phyloP scores from a whole-genome alignment of 2,797 vertebrate species.

The Ispidina picta region DNA sequence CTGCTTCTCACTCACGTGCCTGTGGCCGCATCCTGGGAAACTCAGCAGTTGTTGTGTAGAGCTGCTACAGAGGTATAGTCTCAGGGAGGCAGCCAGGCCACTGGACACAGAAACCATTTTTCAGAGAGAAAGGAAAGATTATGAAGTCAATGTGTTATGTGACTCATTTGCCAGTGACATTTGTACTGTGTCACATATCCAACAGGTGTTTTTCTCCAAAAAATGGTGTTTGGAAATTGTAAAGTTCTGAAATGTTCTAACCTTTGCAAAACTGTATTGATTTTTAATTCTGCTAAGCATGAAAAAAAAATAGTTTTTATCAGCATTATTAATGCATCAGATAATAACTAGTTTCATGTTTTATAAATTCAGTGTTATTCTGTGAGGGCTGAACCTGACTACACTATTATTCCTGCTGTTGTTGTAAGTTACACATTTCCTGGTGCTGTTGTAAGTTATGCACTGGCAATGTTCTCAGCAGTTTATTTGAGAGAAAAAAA shows the following conservation, averaged over 20 bases:
- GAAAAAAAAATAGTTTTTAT: not conserved
- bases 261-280: slow-evolving; percentile 2
- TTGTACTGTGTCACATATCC: not conserved
- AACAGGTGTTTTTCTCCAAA: not conserved
- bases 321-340: slow-evolving; percentile 6
- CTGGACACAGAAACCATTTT: not conserved
- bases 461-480: slow-evolving; percentile 4
- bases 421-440: not conserved
- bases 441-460: not conserved
- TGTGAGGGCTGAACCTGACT: slow-evolving; percentile 49
- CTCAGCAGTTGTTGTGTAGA: not conserved
- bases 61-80: not conserved
- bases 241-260: not conserved
- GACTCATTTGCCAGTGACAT: not conserved
- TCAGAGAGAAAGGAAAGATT: not conserved
- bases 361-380: slow-evolving; percentile 54
- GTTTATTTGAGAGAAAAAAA: slow-evolving; percentile 55
- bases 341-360: slow-evolving; percentile 15
- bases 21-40: not conserved
- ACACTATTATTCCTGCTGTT: not conserved
- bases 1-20: not conserved
- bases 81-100: not conserved
- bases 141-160: not conserved
- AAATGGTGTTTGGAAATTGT: not conserved
- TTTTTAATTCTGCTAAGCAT: slow-evolving; percentile 15